Conservation (phyloP, 2,888 invertebrate genomes). For the Esperia sulphurella region DNA sequence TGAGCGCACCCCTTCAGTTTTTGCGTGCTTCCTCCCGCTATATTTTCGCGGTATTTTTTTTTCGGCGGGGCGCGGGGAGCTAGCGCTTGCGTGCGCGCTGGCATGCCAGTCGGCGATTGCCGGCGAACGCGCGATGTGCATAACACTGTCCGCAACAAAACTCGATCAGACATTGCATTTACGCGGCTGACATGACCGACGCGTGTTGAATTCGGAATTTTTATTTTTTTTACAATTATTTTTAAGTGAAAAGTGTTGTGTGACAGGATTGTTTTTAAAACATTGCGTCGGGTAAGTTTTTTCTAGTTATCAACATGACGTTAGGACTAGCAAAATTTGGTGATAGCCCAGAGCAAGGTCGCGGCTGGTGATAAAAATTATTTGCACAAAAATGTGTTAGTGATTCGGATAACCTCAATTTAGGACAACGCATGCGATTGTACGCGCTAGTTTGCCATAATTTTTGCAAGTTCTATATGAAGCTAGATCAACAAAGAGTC, state of each 20-base stretch:
- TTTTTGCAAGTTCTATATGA: conserved; percentile 7
- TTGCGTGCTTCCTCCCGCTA: conserved; percentile 69
- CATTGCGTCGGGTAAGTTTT: conserved; percentile 34
- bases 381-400: conserved; percentile 76
- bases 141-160: conserved; percentile 27
- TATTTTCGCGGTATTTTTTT: conserved; percentile 67
- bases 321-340: conserved; percentile 68
- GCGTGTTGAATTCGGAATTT: conserved; percentile 21
- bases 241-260: conserved; percentile 41
- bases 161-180: conserved; percentile 38
- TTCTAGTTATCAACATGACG: conserved; percentile 55
- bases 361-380: conserved; percentile 70
- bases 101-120: conserved; percentile 70
- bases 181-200: conserved; percentile 31
- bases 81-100: conserved; percentile 66
- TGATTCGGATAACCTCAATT: conserved; percentile 75
- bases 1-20: conserved; percentile 72
- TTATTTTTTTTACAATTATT: conserved; percentile 20
- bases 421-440: conserved; percentile 58
- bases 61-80: conserved; percentile 44
- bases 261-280: conserved; percentile 21
- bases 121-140: conserved; percentile 68
- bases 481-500: conserved; percentile 10
- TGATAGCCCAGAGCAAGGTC: conserved; percentile 77
- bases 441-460: conserved; percentile 16